Conservation (phyloP, 2,113 vertebrate genomes). For the Rhadina sibilatrix region DNA sequence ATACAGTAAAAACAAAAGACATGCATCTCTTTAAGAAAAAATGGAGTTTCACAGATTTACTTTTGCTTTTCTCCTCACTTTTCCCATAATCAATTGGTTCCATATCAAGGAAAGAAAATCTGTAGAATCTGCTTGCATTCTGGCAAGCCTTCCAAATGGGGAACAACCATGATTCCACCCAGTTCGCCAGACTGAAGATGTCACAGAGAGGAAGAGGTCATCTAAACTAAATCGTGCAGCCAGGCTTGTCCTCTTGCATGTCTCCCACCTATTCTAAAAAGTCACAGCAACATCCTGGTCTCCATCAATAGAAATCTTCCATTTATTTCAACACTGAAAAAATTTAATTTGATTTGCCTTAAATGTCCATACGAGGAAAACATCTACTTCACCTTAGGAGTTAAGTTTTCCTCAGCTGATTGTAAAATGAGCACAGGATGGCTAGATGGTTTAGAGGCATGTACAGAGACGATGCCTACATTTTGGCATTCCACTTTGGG, state of each 20-base stretch:
- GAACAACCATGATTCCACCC: not conserved
- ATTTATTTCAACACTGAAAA: not conserved
- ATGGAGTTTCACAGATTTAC: not conserved
- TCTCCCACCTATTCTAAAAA: not conserved
- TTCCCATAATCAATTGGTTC: not conserved
- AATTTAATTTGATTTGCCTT: not conserved
- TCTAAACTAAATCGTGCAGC: not conserved
- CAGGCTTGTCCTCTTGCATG: not conserved
- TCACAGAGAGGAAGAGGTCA: not conserved
- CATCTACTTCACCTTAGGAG: not conserved
- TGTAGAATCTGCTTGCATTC: not conserved
- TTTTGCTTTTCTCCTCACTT: not conserved
- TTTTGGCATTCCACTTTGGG: not conserved
- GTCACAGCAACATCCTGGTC: not conserved
- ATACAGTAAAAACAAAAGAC: not conserved
- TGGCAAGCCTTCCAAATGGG: not conserved
- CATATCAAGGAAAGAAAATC: not conserved
- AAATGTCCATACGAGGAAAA: not conserved
- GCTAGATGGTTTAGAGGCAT: not conserved
- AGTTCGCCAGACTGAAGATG: not conserved
- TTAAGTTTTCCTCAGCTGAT: not conserved
- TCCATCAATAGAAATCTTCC: not conserved
- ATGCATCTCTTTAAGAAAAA: not conserved
- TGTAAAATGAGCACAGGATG: not conserved
- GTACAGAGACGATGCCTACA: not conserved